Evolutionary conservation across 2,888 invertebrate species (phyloP).

Genomic region (Dendrolimus houi): DNA sequence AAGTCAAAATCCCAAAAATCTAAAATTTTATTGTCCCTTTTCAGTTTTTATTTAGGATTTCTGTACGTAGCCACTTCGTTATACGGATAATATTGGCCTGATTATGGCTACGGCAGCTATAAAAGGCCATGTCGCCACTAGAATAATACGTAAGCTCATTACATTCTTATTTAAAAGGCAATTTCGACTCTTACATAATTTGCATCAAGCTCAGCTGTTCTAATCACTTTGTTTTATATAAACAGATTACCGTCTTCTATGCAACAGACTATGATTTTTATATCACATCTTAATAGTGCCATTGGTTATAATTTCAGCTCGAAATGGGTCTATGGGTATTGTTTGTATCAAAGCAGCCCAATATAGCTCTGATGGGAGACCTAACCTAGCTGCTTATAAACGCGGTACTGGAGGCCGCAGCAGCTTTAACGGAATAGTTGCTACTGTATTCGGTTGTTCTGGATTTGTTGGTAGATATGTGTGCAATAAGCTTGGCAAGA

Average conservation of each 20-base stretch:
- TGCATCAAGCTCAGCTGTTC: not conserved
- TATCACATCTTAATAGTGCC: not conserved
- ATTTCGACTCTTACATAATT: conserved; percentile 56
- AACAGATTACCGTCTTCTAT: too few relatives aligned
- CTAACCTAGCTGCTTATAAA: conserved; percentile 82
- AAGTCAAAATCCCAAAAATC: not conserved
- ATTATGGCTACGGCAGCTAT: conserved; percentile 63
- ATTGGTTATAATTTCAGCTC: conserved; percentile 37
- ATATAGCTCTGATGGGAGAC: conserved; percentile 73
- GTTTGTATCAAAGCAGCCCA: conserved; percentile 63
- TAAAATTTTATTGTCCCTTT: too few relatives aligned
- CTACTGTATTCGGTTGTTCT: conserved; percentile 97
- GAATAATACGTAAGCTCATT: conserved; percentile 51
- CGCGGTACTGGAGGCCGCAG: conserved; percentile 94
- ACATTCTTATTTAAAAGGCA: conserved; percentile 2
- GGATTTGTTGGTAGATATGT: conserved; percentile 94
- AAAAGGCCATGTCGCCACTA: conserved; percentile 48
- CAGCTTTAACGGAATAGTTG: conserved; percentile 97
- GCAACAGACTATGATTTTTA: too few relatives aligned
- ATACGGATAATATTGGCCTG: conserved; percentile 23
- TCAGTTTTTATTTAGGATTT: not conserved
- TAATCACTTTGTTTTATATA: conserved; percentile 3
- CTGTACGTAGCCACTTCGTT: not conserved
- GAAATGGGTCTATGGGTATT: conserved; percentile 54
- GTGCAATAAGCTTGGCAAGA: conserved; percentile 92